Conservation (phyloP, 2,113 vertebrate genomes). For the Pelodiscus sinensis region DNA sequence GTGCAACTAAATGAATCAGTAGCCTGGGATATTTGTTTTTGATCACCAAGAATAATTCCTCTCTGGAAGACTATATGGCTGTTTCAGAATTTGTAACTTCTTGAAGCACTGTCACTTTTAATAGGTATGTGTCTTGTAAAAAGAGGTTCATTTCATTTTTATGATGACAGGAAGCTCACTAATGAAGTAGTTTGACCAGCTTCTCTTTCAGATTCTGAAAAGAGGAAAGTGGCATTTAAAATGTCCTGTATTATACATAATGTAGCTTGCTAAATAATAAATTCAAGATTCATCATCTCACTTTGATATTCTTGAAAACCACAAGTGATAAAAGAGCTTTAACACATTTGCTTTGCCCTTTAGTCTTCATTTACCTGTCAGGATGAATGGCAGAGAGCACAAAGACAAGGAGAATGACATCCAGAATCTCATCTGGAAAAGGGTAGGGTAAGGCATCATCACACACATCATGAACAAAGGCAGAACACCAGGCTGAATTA, state of each 20-base stretch:
- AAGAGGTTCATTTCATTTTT: slow-evolving; percentile 59
- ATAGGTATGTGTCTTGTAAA: slow-evolving; percentile 57
- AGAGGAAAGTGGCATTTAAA: slow-evolving; percentile 59
- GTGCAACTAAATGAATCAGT: slow-evolving; percentile 1
- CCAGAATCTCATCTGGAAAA: slow-evolving; percentile 88
- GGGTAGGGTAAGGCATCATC: slow-evolving; percentile 84
- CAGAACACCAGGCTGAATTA: slow-evolving; percentile 83
- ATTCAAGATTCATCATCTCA: slow-evolving; percentile 64
- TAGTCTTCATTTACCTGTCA: slow-evolving; percentile 86
- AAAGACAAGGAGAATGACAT: slow-evolving; percentile 91
- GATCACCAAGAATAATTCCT: slow-evolving; percentile 57
- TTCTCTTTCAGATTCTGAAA: slow-evolving; percentile 63
- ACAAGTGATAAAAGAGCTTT: slow-evolving; percentile 70
- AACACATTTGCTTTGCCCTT: slow-evolving; percentile 69
- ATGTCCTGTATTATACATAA: slow-evolving; percentile 46
- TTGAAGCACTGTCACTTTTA: slow-evolving; percentile 68
- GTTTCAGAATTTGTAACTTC: slow-evolving; percentile 55
- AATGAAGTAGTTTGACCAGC: slow-evolving; percentile 65
- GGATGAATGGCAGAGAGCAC: slow-evolving; percentile 94
- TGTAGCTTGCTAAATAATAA: slow-evolving; percentile 65
- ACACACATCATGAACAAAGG: slow-evolving; percentile 91
- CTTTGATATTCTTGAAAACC: slow-evolving; percentile 70
- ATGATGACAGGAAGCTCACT: slow-evolving; percentile 64
- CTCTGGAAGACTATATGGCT: slow-evolving; percentile 55
- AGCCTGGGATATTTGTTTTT: slow-evolving; percentile 55